Percentiles rank a stretch among this genome's conserved stretches.
Conservation (phyloP, 1,140 invertebrate species). For the Wiebesia pumilae region DNA sequence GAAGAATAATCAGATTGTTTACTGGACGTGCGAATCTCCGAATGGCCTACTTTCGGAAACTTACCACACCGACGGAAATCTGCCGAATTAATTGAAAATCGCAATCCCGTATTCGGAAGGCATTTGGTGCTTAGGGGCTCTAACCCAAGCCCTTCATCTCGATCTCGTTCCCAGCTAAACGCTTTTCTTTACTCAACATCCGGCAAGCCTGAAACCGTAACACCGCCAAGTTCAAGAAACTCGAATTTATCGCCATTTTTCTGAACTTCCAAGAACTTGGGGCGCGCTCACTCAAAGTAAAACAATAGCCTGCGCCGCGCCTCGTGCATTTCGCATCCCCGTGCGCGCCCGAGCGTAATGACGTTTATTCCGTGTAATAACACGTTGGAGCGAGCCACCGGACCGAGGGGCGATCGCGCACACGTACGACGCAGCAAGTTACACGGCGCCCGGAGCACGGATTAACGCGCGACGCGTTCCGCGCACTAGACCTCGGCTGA, state of each 20-base stretch:
- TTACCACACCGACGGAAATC: no score
- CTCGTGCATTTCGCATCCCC: background rate
- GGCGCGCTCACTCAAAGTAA: background rate
- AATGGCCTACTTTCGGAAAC: no score
- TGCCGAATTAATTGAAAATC: background rate
- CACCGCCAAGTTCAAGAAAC: background rate
- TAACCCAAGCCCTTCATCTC: background rate
- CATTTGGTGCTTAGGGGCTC: background rate
- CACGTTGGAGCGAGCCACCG: constrained; percentile 36
- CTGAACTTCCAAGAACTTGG: background rate
- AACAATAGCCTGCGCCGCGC: background rate
- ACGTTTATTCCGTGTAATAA: constrained; percentile 54
- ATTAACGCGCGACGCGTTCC: constrained; percentile 51
- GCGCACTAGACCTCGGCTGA: background rate
- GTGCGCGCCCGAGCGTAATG: constrained; percentile 35
- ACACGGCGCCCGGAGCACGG: constrained; percentile 37
- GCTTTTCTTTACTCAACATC: background rate
- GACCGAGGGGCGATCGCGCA: background rate
- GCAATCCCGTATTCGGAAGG: background rate
- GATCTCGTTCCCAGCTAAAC: background rate
- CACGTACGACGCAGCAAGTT: background rate
- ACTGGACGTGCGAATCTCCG: no score
- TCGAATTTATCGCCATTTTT: background rate
- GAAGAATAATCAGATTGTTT: no score
- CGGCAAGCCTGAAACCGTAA: background rate